Percentiles rank a stretch among this genome's conserved stretches.
Evolutionary conservation across 1,140 invertebrate species (phyloP).

Genomic region (Planococcus citri): DNA sequence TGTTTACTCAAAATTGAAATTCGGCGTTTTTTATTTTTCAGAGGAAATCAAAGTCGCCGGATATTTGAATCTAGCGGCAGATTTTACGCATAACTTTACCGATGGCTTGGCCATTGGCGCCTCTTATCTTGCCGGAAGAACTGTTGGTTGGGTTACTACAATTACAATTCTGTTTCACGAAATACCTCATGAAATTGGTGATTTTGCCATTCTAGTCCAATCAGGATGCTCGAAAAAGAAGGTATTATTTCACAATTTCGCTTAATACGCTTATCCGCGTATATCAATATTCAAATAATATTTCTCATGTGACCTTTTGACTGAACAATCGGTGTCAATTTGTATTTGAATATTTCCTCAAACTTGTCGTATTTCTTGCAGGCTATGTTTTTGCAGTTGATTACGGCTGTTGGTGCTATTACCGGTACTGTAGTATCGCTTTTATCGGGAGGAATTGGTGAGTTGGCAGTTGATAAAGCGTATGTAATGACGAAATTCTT

Average conservation of each 20-base stretch:
- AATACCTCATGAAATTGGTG: conserved; percentile 96
- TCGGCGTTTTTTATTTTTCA: neutral
- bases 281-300: neutral
- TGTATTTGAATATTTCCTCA: too few species aligned
- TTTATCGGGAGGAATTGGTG: conserved; percentile 55
- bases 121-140: conserved; percentile 81
- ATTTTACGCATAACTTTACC: conserved; percentile 93
- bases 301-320: neutral
- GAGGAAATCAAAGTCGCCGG: conserved; percentile 51
- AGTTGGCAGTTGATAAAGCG: conserved; percentile 28
- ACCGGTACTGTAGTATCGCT: conserved; percentile 79
- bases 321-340: too few species aligned
- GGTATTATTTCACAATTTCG: conserved; percentile 35
- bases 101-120: conserved; percentile 94
- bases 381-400: conserved; percentile 82
- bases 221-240: conserved; percentile 80
- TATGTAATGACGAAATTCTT: too few species aligned
- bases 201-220: conserved; percentile 93
- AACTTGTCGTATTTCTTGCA: conserved; percentile 32
- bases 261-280: too few species aligned
- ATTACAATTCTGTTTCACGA: conserved; percentile 90
- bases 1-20: too few species aligned
- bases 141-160: conserved; percentile 73
- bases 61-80: conserved; percentile 86
- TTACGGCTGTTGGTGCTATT: conserved; percentile 88